These are phyloP conservation scores for Coenonympha arcania DNA, from an alignment of 2,888 invertebrate genomes.

Conservation along the genomic window DNA sequence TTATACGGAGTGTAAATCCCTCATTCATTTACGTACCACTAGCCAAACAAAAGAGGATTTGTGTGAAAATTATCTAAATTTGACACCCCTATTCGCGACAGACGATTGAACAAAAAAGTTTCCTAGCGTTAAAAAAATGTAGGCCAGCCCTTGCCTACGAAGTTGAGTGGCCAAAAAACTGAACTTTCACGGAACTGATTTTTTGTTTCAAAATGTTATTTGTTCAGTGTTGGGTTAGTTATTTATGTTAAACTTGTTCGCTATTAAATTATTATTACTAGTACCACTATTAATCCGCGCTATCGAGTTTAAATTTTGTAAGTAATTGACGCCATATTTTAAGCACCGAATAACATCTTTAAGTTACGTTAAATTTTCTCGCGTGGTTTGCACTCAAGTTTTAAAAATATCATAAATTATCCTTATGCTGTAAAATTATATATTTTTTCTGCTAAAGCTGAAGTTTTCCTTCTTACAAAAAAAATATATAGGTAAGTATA, in stretches of 20 bases:
- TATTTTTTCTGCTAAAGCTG: too few relatives aligned
- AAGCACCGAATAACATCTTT: too few relatives aligned
- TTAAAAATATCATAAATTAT: neutral
- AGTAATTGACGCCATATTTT: too few relatives aligned
- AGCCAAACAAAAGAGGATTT: constrained; percentile 6
- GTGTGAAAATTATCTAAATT: constrained; percentile 13
- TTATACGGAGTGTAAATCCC: neutral
- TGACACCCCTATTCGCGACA: constrained; percentile 13
- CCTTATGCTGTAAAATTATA: neutral
- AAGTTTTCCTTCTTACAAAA: too few relatives aligned
- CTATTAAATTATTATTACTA: too few relatives aligned
- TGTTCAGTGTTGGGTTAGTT: too few relatives aligned
- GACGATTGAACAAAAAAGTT: constrained; percentile 18
- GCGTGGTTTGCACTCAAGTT: neutral
- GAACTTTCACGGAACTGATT: neutral
- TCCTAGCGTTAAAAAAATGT: constrained; percentile 16
- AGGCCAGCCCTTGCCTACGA: constrained; percentile 16
- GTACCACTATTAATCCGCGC: too few relatives aligned
- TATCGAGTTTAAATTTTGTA: too few relatives aligned
- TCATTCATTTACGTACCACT: constrained; percentile 3
- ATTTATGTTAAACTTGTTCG: too few relatives aligned
- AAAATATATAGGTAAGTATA: neutral
- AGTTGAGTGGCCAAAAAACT: neutral
- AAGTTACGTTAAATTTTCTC: too few relatives aligned
- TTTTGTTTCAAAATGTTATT: too few relatives aligned